A percentile compares a stretch with the other conserved stretches of the same genome.
Conservation (phyloP, 2,888 invertebrate genomes). For the Endotricha flammealis region DNA sequence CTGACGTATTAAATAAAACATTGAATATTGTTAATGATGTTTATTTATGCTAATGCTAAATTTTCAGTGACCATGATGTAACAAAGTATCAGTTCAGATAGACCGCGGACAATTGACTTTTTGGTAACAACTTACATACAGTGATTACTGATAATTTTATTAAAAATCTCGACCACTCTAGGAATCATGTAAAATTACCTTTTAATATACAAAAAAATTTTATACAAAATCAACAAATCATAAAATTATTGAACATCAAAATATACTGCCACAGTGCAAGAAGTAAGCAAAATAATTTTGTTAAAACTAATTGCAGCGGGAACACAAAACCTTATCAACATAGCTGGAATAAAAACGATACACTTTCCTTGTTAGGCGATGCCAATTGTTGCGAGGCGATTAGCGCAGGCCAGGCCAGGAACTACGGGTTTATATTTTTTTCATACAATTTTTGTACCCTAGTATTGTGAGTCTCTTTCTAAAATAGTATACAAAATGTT, state of each 20-base stretch:
- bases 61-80: slow-evolving; percentile 62
- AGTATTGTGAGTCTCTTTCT: no score
- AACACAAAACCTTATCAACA: slow-evolving; percentile 33
- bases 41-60: slow-evolving; percentile 66
- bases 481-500: no score
- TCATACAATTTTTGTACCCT: no score
- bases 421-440: no score
- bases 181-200: slow-evolving; percentile 37
- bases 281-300: slow-evolving; percentile 15
- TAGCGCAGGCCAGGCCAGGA: slow-evolving; percentile 21
- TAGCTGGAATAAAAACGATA: slow-evolving; percentile 21
- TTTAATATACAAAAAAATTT: slow-evolving; percentile 51
- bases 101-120: slow-evolving; percentile 56
- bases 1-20: slow-evolving; percentile 36
- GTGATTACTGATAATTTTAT: slow-evolving; percentile 38
- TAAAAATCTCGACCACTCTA: slow-evolving; percentile 19
- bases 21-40: slow-evolving; percentile 56
- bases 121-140: slow-evolving; percentile 55
- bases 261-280: slow-evolving; percentile 21
- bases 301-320: slow-evolving; percentile 8
- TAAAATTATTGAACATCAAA: slow-evolving; percentile 24
- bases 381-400: slow-evolving; percentile 40
- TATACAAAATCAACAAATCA: slow-evolving; percentile 34
- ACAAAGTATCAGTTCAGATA: slow-evolving; percentile 42
- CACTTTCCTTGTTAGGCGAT: slow-evolving; percentile 30